A percentile compares a stretch with the other conserved stretches of the same genome.
phyloP scores from a whole-genome alignment of 2,797 vertebrate species.

The Cygnus olor region DNA sequence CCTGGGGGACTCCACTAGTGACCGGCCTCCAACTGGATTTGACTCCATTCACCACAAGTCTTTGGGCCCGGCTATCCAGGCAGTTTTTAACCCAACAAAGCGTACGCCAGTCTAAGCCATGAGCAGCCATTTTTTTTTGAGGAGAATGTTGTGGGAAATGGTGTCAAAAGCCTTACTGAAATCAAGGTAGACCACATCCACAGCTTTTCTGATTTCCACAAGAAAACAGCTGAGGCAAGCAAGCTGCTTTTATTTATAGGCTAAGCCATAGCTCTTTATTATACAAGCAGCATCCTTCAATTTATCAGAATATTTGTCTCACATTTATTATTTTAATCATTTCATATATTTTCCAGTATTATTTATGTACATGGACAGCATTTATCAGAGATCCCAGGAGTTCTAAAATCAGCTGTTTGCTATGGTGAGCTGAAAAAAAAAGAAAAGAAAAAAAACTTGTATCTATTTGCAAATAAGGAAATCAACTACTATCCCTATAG shows the following conservation, averaged over 20 bases:
- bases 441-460: not conserved
- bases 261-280: slow-evolving; percentile 16
- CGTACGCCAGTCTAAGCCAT: no score
- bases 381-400: not conserved
- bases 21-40: no score
- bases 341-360: not conserved
- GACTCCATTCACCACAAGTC: no score
- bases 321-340: slow-evolving; percentile 57
- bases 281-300: not conserved
- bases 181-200: no score
- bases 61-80: no score
- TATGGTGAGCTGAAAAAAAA: not conserved
- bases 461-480: not conserved
- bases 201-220: slow-evolving; percentile 4
- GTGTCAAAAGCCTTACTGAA: no score
- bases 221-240: slow-evolving; percentile 47
- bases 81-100: no score
- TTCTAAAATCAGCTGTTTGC: rapidly evolving
- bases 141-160: no score
- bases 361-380: not conserved
- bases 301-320: slow-evolving; percentile 32
- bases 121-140: no score
- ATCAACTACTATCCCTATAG: not conserved
- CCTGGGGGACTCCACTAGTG: no score
- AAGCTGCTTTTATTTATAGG: slow-evolving; percentile 41